Evolutionary conservation across 2,113 vertebrate genomes (phyloP).

Genomic region (Xyliphius kryptos): DNA sequence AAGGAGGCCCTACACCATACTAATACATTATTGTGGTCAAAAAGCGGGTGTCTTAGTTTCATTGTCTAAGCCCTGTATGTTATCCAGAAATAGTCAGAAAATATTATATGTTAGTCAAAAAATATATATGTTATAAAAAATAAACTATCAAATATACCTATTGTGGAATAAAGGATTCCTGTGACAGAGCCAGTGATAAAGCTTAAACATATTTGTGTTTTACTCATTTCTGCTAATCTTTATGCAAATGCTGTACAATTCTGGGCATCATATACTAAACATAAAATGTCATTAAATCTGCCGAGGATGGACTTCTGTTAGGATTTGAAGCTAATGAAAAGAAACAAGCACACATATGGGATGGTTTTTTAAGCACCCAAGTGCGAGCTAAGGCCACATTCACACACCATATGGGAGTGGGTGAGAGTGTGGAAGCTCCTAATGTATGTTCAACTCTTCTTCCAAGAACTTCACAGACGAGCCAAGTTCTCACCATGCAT

Average conservation of each 20-base stretch:
- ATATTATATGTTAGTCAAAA: no score
- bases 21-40: no score
- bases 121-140: no score
- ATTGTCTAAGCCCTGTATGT: no score
- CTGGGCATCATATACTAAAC: slow-evolving; percentile 54
- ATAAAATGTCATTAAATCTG: slow-evolving; percentile 56
- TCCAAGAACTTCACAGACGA: slow-evolving; percentile 51
- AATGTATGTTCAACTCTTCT: slow-evolving; percentile 46
- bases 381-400: no score
- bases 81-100: no score
- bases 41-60: no score
- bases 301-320: slow-evolving; percentile 59
- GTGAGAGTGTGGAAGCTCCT: slow-evolving; percentile 57
- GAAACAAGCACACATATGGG: slow-evolving; percentile 69
- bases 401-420: slow-evolving; percentile 67
- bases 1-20: no score
- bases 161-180: no score
- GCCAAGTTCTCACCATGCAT: slow-evolving; percentile 46
- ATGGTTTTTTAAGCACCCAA: slow-evolving; percentile 43
- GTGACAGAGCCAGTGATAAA: no score
- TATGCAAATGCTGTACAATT: slow-evolving; percentile 44
- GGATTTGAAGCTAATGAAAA: slow-evolving; percentile 62
- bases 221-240: slow-evolving; percentile 11
- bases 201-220: background rate
- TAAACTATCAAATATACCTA: no score